Base-by-base conservation (phyloP, 2,113 vertebrate genomes). In the Herpetotheres cachinnans region DNA sequence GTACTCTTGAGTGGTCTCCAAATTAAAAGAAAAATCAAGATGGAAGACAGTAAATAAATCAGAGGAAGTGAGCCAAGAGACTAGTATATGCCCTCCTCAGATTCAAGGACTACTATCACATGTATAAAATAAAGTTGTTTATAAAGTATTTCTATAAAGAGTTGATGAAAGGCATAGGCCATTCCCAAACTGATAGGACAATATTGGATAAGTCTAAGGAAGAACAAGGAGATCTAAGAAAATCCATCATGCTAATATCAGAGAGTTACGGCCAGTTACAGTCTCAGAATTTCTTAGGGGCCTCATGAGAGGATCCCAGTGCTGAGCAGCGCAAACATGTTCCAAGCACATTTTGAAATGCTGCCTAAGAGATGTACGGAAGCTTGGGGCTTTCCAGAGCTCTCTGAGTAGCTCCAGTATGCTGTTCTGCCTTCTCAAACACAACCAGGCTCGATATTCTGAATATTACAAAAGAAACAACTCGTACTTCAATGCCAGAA, bases 311-410 rank as follows among this genome's bases (percentile, higher is more conserved):
- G 16, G 73, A 63, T 76, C 46, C 36, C 29, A 27, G 54, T 52
- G 86, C 72, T 24, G 46, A 86, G 87, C 54, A 14, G 34, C 5
- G 25, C 55, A 71, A 17, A 82, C 1, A 2, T 10, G 29, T 58
- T 94, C 72, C 91, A 93, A 78, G 54, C n/a, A 42, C 38, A 29
- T 91, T 79, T 66, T 93, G 90, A 95, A 94, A 66, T 5, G 61
- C 63, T 94, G 63, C 89, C 80, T 72, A 59, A 54, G 54, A 77
- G 63, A 70, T 21, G 36, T 30, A 32, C 80, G 78, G 95, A 56
- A 92, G 89, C 94, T 13, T 0, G 6, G 72, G 82, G 78, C 88
- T 93, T 72, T 86, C 82, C 74, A 86, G 63, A 83, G 55, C 8
- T 7, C 76, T 67, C 46, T 13, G 56, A 95, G 56, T 61, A 44